Conservation (phyloP, 92 coral and sea anemone species). For the Pocillopora meandrina region DNA sequence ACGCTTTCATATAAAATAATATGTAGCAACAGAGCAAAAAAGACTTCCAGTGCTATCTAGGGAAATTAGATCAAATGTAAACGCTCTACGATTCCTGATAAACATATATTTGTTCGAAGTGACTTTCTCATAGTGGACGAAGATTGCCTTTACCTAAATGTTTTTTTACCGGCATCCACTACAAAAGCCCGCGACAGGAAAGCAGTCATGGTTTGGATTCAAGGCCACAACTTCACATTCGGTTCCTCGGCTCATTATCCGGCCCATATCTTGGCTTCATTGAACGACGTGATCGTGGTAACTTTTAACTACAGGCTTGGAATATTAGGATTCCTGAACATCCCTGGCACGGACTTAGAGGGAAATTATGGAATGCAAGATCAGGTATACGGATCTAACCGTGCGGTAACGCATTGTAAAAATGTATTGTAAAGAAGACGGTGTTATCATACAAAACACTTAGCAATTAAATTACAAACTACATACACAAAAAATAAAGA, state of each 20-base stretch:
- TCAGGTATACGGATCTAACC: conserved; percentile 46
- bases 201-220: conserved; percentile 77
- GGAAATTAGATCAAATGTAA: too few species aligned
- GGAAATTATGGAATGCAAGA: conserved; percentile 77
- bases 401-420: too few species aligned
- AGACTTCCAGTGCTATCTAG: too few species aligned
- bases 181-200: conserved; percentile 33
- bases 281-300: conserved; percentile 69
- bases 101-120: too few species aligned
- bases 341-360: conserved; percentile 51
- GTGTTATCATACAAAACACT: too few species aligned
- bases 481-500: too few species aligned
- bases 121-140: conserved; percentile 31
- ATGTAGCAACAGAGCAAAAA: too few species aligned
- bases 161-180: conserved; percentile 48
- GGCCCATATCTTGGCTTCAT: conserved; percentile 49
- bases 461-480: too few species aligned
- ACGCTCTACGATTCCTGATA: too few species aligned
- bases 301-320: conserved; percentile 65
- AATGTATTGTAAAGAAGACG: too few species aligned
- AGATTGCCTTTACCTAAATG: conserved; percentile 65
- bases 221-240: conserved; percentile 53
- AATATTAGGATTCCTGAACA: conserved; percentile 64
- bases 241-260: conserved; percentile 50
- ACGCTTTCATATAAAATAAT: too few species aligned